These are phyloP conservation scores for Pantelozetes paolii DNA, from an alignment of 2,888 invertebrate species.

Conservation along the genomic window DNA sequence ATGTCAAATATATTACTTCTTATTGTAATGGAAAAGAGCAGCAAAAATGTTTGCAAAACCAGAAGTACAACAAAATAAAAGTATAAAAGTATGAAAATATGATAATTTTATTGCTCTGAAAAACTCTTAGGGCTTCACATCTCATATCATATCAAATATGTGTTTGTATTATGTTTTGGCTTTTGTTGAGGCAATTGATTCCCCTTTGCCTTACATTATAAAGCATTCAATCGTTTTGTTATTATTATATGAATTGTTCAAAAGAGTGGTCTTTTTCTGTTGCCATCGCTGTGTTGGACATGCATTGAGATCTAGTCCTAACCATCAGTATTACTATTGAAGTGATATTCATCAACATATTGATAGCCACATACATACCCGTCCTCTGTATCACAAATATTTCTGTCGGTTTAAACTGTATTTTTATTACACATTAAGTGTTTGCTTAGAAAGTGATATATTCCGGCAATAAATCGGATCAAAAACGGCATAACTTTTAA, in stretches of 20 bases:
- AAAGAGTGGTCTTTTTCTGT: background rate
- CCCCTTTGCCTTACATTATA: background rate
- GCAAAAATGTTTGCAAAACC: background rate
- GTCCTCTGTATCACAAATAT: too few species aligned
- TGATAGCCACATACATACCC: too few species aligned
- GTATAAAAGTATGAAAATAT: constrained; percentile 13
- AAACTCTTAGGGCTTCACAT: background rate
- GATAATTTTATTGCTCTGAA: constrained; percentile 16
- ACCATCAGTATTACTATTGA: too few species aligned
- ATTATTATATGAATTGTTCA: background rate
- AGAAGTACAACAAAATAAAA: background rate
- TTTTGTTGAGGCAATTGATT: constrained; percentile 3
- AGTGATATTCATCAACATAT: too few species aligned
- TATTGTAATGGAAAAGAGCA: constrained; percentile 1
- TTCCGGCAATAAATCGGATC: too few species aligned
- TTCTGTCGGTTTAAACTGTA: too few species aligned
- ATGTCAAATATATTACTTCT: constrained; percentile 8
- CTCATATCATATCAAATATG: background rate
- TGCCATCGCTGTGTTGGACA: background rate
- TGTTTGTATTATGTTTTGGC: background rate
- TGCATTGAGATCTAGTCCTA: too few species aligned
- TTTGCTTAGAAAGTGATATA: too few species aligned
- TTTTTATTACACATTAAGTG: too few species aligned
- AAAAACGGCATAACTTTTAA: too few species aligned
- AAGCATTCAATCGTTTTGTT: background rate